These are phyloP conservation scores for Rhogogaster chlorosoma DNA, from an alignment of 2,888 invertebrate genomes.

Conservation along the genomic window DNA sequence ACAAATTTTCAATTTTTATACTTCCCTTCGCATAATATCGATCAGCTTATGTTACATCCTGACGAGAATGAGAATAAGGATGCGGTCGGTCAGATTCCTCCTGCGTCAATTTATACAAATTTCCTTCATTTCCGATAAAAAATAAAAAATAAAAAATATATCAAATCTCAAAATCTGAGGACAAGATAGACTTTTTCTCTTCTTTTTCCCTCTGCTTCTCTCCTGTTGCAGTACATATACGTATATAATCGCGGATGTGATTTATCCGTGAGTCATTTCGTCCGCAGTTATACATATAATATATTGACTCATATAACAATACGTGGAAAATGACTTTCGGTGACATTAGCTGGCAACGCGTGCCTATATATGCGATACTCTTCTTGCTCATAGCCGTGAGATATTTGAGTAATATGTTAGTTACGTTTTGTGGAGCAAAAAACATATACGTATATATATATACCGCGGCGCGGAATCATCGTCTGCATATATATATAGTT, in stretches of 20 bases:
- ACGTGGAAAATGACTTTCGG: not conserved
- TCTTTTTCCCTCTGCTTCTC: not conserved
- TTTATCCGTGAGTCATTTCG: not conserved
- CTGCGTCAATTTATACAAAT: too few species aligned
- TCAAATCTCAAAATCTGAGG: too few species aligned
- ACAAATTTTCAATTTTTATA: conserved; percentile 29
- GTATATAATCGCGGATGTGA: not conserved
- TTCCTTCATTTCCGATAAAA: too few species aligned
- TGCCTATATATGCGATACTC: not conserved
- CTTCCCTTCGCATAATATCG: not conserved
- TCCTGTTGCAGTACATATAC: not conserved
- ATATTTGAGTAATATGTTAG: too few species aligned
- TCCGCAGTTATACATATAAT: not conserved
- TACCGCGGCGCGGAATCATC: not conserved
- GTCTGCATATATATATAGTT: not conserved
- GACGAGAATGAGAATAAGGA: not conserved
- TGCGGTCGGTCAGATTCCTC: too few species aligned
- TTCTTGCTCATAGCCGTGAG: too few species aligned
- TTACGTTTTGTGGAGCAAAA: too few species aligned
- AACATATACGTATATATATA: too few species aligned
- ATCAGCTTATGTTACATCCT: not conserved
- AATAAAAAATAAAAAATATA: too few species aligned
- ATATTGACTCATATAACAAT: not conserved
- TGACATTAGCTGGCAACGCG: not conserved
- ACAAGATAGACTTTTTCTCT: too few species aligned